Base-by-base conservation (phyloP, 2,888 invertebrate genomes). In the Cheilosia scutellata region DNA sequence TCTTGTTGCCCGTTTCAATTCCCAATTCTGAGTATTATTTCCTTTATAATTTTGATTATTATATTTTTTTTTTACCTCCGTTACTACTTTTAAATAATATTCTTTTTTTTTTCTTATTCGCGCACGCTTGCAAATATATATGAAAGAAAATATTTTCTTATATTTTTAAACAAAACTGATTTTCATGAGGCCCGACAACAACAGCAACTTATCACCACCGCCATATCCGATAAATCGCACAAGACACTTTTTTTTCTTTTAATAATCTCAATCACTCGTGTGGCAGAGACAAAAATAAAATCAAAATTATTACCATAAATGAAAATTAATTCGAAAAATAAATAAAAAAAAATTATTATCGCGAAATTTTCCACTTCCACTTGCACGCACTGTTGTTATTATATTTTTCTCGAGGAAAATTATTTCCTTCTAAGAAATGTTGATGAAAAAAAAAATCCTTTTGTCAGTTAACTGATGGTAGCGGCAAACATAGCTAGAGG, bases 291-390 rank as follows among this genome's bases (percentile, higher is more conserved):
- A 49, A 58, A 51, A 44, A 37, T 11, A 37, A 13, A 25, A 11
- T 7, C 0, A 11, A 33, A 68, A 53, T 57, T 7, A 29, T n/a
- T 27, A 40, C 9, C 9, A n/a, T 20, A 63, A 77, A 68, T 9
- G 44, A 51, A 77, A 77, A 51, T 78, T 63, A 78, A 78, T 78
- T 70, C 13, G 53, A 53, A 77, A 77, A 77, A 71, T 71, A 77
- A 77, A 66, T 66, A 77, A 77, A 76, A 76, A 20, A 44, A 68
- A 68, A 66, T 44, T 62, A 70, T 62, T 68, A 51, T 31, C 37
- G 27, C 37, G 33, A 51, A 70, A 62, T 77, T 57, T 51, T 72
- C 42, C 42, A 65, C 65, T 49, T 65, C 25, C 51, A 16, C 37
- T 65, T 29, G 44, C 47, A 20, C 6, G 5, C 37, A 37, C 9